phyloP scores from a whole-genome alignment of 2,888 invertebrate genomes.

The Pachycephus smyrnensis region DNA sequence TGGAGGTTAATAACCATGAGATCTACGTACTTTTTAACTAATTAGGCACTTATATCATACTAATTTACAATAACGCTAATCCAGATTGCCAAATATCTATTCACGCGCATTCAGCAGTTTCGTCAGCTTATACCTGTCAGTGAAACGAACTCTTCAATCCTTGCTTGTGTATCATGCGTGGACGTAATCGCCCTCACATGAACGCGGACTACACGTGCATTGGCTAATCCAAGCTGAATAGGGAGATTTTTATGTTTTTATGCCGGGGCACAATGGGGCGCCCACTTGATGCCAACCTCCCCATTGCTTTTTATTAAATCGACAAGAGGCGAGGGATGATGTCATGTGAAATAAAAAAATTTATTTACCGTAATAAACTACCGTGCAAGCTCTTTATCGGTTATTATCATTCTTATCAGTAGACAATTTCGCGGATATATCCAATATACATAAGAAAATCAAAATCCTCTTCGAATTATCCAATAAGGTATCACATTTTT shows the following conservation, averaged over 20 bases:
- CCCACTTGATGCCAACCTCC: conserved; percentile 63
- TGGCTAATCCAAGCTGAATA: conserved; percentile 64
- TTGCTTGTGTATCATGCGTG: neutral
- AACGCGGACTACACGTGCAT: conserved; percentile 33
- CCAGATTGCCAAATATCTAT: conserved; percentile 35
- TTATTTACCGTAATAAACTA: conserved; percentile 48
- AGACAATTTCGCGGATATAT: neutral
- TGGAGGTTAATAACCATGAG: neutral
- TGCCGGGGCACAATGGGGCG: conserved; percentile 62
- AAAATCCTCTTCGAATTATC: neutral
- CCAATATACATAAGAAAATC: neutral
- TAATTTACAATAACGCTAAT: conserved; percentile 51
- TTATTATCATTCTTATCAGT: conserved; percentile 5
- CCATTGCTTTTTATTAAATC: conserved; percentile 62
- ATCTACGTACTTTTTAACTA: conserved; percentile 35
- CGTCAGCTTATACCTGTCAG: conserved; percentile 21
- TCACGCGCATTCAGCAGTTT: conserved; percentile 5
- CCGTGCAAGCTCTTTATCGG: conserved; percentile 14
- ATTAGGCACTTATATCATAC: conserved; percentile 51
- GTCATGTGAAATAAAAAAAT: conserved; percentile 53
- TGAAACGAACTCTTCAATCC: conserved; percentile 4
- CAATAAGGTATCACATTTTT: neutral
- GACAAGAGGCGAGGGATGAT: conserved; percentile 34
- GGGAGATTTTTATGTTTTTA: conserved; percentile 67
- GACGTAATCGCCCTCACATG: conserved; percentile 37